These are phyloP conservation scores for Periphyllus acericola DNA, from an alignment of 2,888 invertebrate species.

Conservation along the genomic window DNA sequence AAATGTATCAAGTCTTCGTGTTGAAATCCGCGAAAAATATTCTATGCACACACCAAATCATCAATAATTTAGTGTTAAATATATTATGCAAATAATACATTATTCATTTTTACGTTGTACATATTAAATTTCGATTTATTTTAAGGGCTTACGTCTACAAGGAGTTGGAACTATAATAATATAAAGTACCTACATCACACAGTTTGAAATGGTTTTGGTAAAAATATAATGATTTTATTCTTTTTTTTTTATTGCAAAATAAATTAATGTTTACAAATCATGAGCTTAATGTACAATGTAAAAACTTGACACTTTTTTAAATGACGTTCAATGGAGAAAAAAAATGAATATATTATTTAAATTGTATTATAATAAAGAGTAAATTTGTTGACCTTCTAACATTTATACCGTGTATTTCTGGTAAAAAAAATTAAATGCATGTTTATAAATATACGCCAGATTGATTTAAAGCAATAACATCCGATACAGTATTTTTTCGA, in stretches of 20 bases:
- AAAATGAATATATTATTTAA: not conserved
- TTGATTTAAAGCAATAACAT: constrained; percentile 4
- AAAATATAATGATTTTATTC: not conserved
- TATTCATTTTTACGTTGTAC: not conserved
- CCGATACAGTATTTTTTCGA: not conserved
- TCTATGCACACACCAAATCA: not conserved
- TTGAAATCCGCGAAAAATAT: too few species aligned
- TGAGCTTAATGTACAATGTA: not conserved
- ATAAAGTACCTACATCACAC: not conserved
- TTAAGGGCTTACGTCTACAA: not conserved
- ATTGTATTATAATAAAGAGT: not conserved
- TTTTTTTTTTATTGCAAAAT: not conserved
- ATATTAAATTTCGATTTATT: not conserved
- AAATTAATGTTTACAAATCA: not conserved
- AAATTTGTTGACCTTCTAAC: not conserved
- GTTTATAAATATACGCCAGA: not conserved
- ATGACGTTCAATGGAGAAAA: not conserved
- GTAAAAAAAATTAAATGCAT: not conserved
- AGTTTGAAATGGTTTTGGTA: not conserved
- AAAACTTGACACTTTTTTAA: not conserved
- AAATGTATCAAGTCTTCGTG: not conserved
- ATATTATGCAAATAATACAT: not conserved
- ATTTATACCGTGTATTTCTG: not conserved
- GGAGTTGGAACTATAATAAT: not conserved
- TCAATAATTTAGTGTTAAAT: not conserved